Conservation (phyloP, 2,888 invertebrate genomes). For the Drosophila vallismaia region DNA sequence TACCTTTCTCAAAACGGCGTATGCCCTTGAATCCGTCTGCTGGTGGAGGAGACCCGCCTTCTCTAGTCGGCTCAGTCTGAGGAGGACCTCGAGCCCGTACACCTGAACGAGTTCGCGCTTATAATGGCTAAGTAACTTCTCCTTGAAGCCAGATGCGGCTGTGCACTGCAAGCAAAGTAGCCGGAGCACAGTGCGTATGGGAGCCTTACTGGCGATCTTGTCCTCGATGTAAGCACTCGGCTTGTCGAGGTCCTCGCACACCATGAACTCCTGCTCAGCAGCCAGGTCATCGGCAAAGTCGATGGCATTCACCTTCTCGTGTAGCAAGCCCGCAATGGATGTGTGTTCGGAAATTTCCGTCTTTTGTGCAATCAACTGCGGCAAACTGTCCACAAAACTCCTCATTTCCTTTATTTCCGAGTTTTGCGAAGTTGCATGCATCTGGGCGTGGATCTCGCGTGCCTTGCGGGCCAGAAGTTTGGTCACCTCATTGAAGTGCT, state of each 20-base stretch:
- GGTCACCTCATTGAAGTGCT: constrained; percentile 96
- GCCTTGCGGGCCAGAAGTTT: constrained; percentile 93
- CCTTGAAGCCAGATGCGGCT: constrained; percentile 96
- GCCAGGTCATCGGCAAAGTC: constrained; percentile 91
- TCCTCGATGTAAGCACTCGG: constrained; percentile 95
- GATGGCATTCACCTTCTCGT: constrained; percentile 90
- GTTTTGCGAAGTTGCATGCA: constrained; percentile 92
- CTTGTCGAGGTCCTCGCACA: constrained; percentile 96
- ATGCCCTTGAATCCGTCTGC: constrained; percentile 90
- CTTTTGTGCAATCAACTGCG: constrained; percentile 93
- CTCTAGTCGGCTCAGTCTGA: constrained; percentile 93
- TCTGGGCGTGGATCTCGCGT: constrained; percentile 92
- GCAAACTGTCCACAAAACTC: constrained; percentile 92
- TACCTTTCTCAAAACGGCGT: constrained; percentile 90
- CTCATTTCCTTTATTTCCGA: constrained; percentile 98
- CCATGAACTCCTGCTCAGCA: constrained; percentile 95
- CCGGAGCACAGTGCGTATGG: constrained; percentile 92
- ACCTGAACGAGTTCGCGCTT: constrained; percentile 91
- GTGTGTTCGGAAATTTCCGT: constrained; percentile 94
- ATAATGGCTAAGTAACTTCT: constrained; percentile 90
- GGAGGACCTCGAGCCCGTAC: constrained; percentile 93
- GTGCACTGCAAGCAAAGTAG: constrained; percentile 96
- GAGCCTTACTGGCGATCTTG: constrained; percentile 92
- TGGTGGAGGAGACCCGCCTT: constrained; percentile 91
- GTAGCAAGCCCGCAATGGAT: constrained; percentile 96